phyloP scores from a whole-genome alignment of 1,140 invertebrate species.

The Camponotus floridanus region DNA sequence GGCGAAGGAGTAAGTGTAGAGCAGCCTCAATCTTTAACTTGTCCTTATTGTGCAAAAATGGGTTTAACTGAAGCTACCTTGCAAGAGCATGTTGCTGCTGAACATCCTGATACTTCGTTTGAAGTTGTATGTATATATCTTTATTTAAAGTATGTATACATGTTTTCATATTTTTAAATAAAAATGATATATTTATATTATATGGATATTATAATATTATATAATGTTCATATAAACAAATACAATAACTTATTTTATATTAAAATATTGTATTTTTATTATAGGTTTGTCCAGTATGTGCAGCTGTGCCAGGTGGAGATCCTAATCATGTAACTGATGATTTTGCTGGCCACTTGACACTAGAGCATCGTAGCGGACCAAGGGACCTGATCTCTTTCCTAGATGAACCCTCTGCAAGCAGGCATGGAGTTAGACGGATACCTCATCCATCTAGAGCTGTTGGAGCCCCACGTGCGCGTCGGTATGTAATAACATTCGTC shows the following conservation, averaged over 20 bases:
- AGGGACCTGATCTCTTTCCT: conserved; percentile 95
- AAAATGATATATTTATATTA: conserved; percentile 17
- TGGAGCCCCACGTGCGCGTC: conserved; percentile 90
- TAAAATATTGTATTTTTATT: conserved; percentile 54
- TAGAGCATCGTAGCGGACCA: conserved; percentile 96
- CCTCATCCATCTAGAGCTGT: conserved; percentile 93
- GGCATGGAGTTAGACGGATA: conserved; percentile 94
- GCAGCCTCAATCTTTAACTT: conserved; percentile 97
- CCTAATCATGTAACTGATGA: conserved; percentile 99
- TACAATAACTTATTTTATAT: neutral
- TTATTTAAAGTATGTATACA: no score
- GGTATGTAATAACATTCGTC: conserved; percentile 78
- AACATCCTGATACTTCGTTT: conserved; percentile 94
- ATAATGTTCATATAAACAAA: conserved; percentile 8
- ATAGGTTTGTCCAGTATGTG: conserved; percentile 98
- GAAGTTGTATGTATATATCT: conserved; percentile 91
- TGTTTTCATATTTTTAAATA: neutral
- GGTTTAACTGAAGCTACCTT: conserved; percentile 97
- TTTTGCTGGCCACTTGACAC: conserved; percentile 97
- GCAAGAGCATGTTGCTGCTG: conserved; percentile 96
- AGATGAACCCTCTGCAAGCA: conserved; percentile 94
- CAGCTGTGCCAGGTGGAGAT: conserved; percentile 97
- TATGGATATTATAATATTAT: neutral
- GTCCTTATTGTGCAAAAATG: conserved; percentile 98
- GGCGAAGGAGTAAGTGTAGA: conserved; percentile 96